Percentiles rank a stretch among this genome's conserved stretches.
Evolutionary conservation across 2,888 invertebrate genomes (phyloP).

Genomic region (Pseudeuparius sepicola): DNA sequence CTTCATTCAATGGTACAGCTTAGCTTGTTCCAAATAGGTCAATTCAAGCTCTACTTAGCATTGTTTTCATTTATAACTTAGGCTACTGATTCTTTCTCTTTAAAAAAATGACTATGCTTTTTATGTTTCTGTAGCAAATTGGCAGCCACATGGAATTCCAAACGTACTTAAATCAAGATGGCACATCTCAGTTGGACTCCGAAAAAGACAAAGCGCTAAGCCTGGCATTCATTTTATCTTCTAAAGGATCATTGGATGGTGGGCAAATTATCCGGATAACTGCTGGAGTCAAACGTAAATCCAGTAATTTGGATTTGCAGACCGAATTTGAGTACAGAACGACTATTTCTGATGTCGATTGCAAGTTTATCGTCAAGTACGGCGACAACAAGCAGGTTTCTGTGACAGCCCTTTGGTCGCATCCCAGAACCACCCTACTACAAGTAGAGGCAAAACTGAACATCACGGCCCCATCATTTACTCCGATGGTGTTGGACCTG

Average conservation of each 20-base stretch:
- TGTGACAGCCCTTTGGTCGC: slow-evolving; percentile 46
- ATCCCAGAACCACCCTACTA: slow-evolving; percentile 57
- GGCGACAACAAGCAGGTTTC: slow-evolving; percentile 51
- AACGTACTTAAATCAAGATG: slow-evolving; percentile 59
- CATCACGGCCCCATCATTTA: slow-evolving; percentile 62
- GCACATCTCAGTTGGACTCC: slow-evolving; percentile 44
- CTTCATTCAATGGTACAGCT: too few relatives aligned
- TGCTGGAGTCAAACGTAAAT: slow-evolving; percentile 53
- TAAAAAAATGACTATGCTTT: slow-evolving; percentile 13
- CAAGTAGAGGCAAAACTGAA: slow-evolving; percentile 61
- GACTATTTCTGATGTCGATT: slow-evolving; percentile 46
- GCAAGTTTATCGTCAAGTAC: slow-evolving; percentile 43
- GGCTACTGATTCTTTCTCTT: slow-evolving; percentile 7
- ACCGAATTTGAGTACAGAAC: slow-evolving; percentile 44
- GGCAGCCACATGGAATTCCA: slow-evolving; percentile 61
- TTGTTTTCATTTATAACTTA: slow-evolving; percentile 2
- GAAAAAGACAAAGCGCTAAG: slow-evolving; percentile 48
- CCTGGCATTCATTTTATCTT: slow-evolving; percentile 46
- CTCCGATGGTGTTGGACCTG: slow-evolving; percentile 55
- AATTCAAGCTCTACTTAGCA: too few relatives aligned
- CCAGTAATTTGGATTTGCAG: slow-evolving; percentile 57
- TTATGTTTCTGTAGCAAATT: slow-evolving; percentile 47
- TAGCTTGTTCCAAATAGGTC: too few relatives aligned
- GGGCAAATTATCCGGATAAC: slow-evolving; percentile 49
- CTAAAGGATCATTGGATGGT: slow-evolving; percentile 40